Evolutionary conservation across 2,888 invertebrate genomes (phyloP).

Genomic region (Ashinkailepas kermadecensis): DNA sequence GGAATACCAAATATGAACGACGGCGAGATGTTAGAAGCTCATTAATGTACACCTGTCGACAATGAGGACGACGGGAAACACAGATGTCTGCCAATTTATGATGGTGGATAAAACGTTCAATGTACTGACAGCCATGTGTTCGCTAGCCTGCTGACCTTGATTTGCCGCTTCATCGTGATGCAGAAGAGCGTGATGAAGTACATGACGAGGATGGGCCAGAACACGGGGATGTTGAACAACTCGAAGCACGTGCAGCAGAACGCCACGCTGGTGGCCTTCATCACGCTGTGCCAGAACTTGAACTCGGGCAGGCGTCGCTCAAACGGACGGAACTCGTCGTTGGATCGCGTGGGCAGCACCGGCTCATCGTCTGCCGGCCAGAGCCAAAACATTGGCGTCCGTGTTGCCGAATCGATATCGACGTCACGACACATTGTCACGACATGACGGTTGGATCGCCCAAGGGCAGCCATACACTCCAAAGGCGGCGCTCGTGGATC

Average conservation of each 20-base stretch:
- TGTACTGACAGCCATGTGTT: too few relatives aligned
- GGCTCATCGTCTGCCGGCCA: conserved; percentile 64
- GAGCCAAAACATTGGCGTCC: too few relatives aligned
- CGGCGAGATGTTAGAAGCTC: too few relatives aligned
- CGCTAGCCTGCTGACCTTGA: conserved; percentile 47
- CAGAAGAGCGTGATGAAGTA: conserved; percentile 97
- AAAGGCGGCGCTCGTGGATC: neutral
- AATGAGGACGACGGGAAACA: too few relatives aligned
- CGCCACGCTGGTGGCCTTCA: conserved; percentile 85
- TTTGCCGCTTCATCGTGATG: conserved; percentile 99
- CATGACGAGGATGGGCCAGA: conserved; percentile 99
- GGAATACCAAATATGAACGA: too few relatives aligned
- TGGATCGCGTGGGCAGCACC: conserved; percentile 84
- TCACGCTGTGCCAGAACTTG: conserved; percentile 97
- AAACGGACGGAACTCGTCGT: conserved; percentile 98
- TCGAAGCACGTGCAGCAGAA: conserved; percentile 83
- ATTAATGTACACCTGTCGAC: too few relatives aligned
- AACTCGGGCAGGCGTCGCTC: conserved; percentile 95
- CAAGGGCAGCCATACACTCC: too few relatives aligned
- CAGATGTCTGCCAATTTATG: too few relatives aligned
- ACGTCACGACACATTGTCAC: too few relatives aligned
- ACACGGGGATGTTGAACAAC: conserved; percentile 97
- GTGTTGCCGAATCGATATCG: neutral
- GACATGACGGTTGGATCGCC: too few relatives aligned
- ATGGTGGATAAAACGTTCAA: too few relatives aligned